These are phyloP conservation scores for Alviniconcha marisindica DNA, from an alignment of 1,140 invertebrate species.

Conservation along the genomic window DNA sequence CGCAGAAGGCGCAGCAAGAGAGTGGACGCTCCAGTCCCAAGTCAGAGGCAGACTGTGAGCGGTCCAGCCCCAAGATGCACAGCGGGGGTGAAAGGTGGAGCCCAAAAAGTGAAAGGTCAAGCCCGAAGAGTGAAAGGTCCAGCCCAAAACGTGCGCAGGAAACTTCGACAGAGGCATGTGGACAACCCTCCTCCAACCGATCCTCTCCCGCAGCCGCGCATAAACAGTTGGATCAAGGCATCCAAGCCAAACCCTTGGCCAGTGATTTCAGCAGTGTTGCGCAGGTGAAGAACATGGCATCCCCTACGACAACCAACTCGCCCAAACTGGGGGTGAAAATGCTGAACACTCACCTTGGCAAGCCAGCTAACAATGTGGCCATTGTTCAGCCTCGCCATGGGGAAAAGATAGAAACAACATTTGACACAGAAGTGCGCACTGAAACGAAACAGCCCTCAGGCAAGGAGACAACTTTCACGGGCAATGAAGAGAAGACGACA, in stretches of 20 bases:
- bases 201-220: not conserved
- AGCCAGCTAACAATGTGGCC: constrained; percentile 71
- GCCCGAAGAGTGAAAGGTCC: constrained; percentile 15
- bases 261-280: constrained; percentile 39
- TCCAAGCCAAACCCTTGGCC: constrained; percentile 28
- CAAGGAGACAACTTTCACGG: constrained; percentile 63
- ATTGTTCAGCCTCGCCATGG: constrained; percentile 71
- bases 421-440: constrained; percentile 73
- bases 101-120: not conserved
- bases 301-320: constrained; percentile 60
- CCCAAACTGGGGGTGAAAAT: constrained; percentile 70
- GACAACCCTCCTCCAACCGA: constrained; percentile 1
- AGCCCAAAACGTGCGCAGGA: not conserved
- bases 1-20: constrained; percentile 41
- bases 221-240: constrained; percentile 29
- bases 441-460: constrained; percentile 53
- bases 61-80: constrained; percentile 26
- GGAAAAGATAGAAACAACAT: constrained; percentile 75
- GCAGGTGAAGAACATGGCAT: constrained; percentile 26
- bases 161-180: not conserved
- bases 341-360: constrained; percentile 62
- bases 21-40: constrained; percentile 3
- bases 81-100: not conserved
- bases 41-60: constrained; percentile 20
- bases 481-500: constrained; percentile 64